Evolutionary conservation across 2,888 invertebrate species (phyloP), one percentile per base, ranked within the genome.

Genomic region (Clusia tigrina): DNA sequence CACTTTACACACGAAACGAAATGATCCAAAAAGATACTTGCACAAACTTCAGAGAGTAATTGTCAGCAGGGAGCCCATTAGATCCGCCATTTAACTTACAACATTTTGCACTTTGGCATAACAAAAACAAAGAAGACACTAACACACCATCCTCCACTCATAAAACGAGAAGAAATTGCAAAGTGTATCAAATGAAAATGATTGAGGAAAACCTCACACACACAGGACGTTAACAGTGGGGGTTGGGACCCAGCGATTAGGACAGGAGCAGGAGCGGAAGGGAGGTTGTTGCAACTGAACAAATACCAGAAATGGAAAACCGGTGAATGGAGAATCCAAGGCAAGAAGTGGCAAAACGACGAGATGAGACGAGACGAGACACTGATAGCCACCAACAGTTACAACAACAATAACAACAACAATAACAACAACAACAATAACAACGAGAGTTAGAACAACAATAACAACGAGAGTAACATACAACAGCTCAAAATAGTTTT

Each of bases 41-140:
- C n/a, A n/a, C n/a, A n/a, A 12, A 9, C 32, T 32, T 32, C 32
- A 32, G 64, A 58, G 62, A 66, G 63, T 17, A 18, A 17, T 26
- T 68, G 66, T 64, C 66, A 68, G 68, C 63, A 68, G 64, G 64
- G 67, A 71, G 69, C 76, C 77, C 78, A 78, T 78, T 78, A 78
- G 76, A 73, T 73, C 72, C 73, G 73, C 77, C 78, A 78, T 78
- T 78, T 76, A 78, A 77, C 78, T 78, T 77, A 78, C 78, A 78
- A 72, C 78, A 74, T 71, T 78, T 78, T 78, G 78, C 78, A 78
- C 78, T 78, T 78, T 77, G 76, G 18, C 32, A 2, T 54, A 70
- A 58, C 51, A 48, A 56, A 61, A 65, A 25, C 42, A 32, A 64
- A 69, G 66, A 70, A 65, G 65, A 46, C 52, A 64, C 56, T 23